Evolutionary conservation across 2,797 vertebrate species (phyloP), one percentile per base, ranked within the genome.

Genomic region (Saxicola maurus): DNA sequence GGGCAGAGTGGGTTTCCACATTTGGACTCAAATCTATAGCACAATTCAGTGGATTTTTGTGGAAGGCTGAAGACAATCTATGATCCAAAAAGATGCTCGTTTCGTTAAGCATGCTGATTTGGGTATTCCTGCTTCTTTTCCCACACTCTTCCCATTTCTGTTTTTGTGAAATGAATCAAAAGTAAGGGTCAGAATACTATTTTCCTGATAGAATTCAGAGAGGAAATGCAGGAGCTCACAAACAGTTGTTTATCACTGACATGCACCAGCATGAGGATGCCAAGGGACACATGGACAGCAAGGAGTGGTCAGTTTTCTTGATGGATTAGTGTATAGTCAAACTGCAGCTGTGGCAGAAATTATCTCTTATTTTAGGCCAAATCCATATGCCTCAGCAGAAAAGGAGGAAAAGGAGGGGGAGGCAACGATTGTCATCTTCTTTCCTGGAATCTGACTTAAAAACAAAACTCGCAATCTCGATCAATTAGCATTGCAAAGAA

Each of bases 401-500:
- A 51, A 60, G 10, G 14, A 65, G 71, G 21, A 55, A 86, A 40
- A 91, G 35, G 5, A 75, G 76, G 84, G 23, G 60, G 38, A 87
- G 73, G 56, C 17, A 45, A 65, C 86, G 89, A 94, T 89, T 92
- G 67, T 45, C 89, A 87, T 95, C 93, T 80, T 93, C 75, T 83
- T 96, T 96, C 93, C 94, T 92, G 94, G 94, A 95, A 96, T 92
- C 77, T 76, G 89, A 64, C 82, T 89, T 87, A 43, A 89, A 92
- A 93, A 82, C 84, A 94, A 86, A 91, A 67, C 76, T 87, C 1
- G 0, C 73, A 94, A 95, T 91, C 93, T 90, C 87, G 89, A 67
- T 53, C 90, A 83, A 95, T 96, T 96, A 94, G 92, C 94, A 95
- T 95, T 96, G 92, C 94, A 95, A 96, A 95, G 92, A 94, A 95